Evolutionary conservation across 1,140 invertebrate species (phyloP).

Genomic region (Macrobrachium nipponense): DNA sequence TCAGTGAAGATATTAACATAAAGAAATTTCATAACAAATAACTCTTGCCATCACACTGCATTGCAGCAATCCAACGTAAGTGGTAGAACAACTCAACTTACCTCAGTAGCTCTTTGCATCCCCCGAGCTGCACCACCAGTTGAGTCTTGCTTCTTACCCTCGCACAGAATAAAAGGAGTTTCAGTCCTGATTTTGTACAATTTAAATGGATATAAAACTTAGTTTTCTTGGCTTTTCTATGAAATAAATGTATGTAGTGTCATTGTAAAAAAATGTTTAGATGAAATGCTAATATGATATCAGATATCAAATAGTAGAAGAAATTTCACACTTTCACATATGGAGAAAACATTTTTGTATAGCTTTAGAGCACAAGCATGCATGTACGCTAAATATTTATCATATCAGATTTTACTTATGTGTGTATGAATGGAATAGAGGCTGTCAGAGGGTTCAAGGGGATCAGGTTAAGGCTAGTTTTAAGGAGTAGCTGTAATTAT

Average conservation of each 20-base stretch:
- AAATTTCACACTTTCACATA: conserved; percentile 52
- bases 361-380: conserved; percentile 55
- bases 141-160: conserved; percentile 24
- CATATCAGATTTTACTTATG: conserved; percentile 58
- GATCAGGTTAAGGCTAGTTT: conserved; percentile 58
- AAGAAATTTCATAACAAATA: no score
- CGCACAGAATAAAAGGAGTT: conserved; percentile 10
- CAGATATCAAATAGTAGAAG: conserved; percentile 43
- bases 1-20: neutral
- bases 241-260: conserved; percentile 53
- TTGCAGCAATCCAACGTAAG: conserved; percentile 1
- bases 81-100: conserved; percentile 36
- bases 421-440: conserved; percentile 52
- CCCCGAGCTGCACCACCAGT: conserved; percentile 36
- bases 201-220: conserved; percentile 55
- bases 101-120: conserved; percentile 40
- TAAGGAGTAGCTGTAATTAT: conserved; percentile 47
- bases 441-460: conserved; percentile 51
- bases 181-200: conserved; percentile 39
- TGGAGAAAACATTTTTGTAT: conserved; percentile 53
- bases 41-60: neutral
- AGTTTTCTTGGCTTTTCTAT: conserved; percentile 56
- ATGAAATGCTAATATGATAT: conserved; percentile 53
- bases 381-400: conserved; percentile 57
- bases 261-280: conserved; percentile 55